A percentile compares a stretch with the other conserved stretches of the same genome.
These are phyloP conservation scores for Drosophila borborema DNA, from an alignment of 2,888 invertebrate species.

Conservation along the genomic window DNA sequence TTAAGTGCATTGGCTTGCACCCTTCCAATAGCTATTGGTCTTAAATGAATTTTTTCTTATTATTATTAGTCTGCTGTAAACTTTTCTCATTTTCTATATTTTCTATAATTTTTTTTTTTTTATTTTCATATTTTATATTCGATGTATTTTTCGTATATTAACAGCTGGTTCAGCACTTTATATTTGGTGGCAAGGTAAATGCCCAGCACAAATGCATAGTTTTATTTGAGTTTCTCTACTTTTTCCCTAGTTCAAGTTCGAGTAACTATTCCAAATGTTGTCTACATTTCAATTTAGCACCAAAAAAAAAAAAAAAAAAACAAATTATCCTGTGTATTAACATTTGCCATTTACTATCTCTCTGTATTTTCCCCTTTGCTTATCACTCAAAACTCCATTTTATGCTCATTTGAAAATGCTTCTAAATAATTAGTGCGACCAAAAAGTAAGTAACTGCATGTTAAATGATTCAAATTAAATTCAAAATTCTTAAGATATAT, in stretches of 20 bases:
- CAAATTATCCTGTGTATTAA: constrained; percentile 24
- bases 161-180: constrained; percentile 78
- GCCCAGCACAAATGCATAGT: constrained; percentile 27
- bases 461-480: neutral
- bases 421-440: constrained; percentile 75
- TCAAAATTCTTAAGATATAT: neutral
- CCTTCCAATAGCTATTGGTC: neutral
- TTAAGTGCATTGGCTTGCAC: constrained; percentile 24
- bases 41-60: neutral
- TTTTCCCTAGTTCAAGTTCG: constrained; percentile 14
- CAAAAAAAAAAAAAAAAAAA: neutral
- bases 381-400: constrained; percentile 24
- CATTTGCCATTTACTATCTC: constrained; percentile 21
- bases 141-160: constrained; percentile 24
- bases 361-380: constrained; percentile 29
- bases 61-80: neutral
- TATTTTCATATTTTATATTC: constrained; percentile 47
- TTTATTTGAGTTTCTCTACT: constrained; percentile 10
- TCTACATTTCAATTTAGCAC: constrained; percentile 1
- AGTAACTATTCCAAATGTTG: constrained; percentile 6
- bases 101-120: neutral
- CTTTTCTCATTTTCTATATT: constrained; percentile 2
- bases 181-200: constrained; percentile 82
- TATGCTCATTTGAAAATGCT: constrained; percentile 47
- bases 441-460: constrained; percentile 82